Base-by-base conservation (phyloP, 2,113 vertebrate genomes). In the Lontra canadensis region DNA sequence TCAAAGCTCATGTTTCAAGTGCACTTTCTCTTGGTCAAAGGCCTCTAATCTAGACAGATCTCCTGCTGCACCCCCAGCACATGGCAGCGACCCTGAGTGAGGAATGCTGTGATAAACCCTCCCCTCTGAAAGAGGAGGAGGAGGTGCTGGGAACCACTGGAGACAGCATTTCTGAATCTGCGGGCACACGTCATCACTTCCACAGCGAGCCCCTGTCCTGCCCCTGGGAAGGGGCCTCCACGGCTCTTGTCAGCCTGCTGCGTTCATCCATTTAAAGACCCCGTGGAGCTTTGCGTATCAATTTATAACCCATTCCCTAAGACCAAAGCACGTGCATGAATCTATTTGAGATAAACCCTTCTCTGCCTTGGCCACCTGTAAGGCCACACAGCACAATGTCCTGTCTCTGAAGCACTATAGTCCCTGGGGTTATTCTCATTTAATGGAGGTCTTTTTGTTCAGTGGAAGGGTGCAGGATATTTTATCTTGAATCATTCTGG, bases 1-100 rank as follows among this genome's bases (percentile, higher is more conserved):
- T 80, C 26, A 49, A 36, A 42, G 6, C 25, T 20, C 4, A 12
- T 4, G n/a, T 61, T 79, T 61, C 61, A 20, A 3, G 39, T 29
- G 14, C 3, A 7, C 10, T 23, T 42, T 7, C 49, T 42, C 39
- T 61, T 0, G 0, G 69, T 9, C 17, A 18, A 1, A 52, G 31
- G 9, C 25, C 34, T 29, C 14, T 59, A 74, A 13, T 49, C 25
- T 34, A 26, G 49, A 17, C 34, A 49, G 39, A 8, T 59, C 47
- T 76, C 23, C 20, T 10, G 31, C 15, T 23, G 3, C 34, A 31
- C 23, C 6, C 13, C 49, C 61, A 15, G 2, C 26, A 7, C 2
- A 0, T 2, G 4, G 15, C 47, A 1, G 39, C 3, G 39, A 5
- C 49, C 2, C 11, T 3, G 59, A 18, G 4, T 0, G 1, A 47